phyloP scores from a whole-genome alignment of 2,797 vertebrate species.

The Psittacula derbiana region DNA sequence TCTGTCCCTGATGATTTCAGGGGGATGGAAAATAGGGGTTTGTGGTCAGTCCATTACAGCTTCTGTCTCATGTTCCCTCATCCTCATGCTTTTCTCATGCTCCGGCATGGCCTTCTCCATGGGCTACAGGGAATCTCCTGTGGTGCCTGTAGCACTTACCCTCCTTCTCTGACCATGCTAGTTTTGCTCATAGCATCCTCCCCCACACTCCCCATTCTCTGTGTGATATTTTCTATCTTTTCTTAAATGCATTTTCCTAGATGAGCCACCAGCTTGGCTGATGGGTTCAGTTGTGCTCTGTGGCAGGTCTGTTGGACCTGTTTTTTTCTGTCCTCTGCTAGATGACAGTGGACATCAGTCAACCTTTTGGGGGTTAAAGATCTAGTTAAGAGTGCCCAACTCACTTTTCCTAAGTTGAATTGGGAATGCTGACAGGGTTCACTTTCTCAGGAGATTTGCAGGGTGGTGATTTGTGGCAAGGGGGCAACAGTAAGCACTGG shows the following conservation, averaged over 20 bases:
- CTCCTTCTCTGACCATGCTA: background rate
- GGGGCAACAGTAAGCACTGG: background rate
- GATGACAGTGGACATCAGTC: background rate
- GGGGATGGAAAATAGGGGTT: background rate
- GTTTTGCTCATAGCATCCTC: background rate
- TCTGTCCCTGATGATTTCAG: background rate
- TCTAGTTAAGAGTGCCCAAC: background rate
- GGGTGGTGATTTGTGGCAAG: background rate
- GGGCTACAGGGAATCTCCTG: background rate
- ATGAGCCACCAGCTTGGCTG: background rate
- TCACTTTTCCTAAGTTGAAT: background rate
- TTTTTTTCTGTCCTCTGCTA: background rate
- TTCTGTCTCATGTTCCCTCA: background rate
- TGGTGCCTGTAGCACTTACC: background rate
- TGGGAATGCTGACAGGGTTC: background rate
- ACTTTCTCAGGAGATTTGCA: background rate
- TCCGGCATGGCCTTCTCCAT: fast-evolving
- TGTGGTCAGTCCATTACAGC: background rate
- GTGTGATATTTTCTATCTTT: background rate
- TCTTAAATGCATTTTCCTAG: background rate
- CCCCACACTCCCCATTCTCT: background rate
- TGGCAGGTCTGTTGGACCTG: background rate
- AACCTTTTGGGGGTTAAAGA: background rate
- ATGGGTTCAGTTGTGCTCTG: background rate
- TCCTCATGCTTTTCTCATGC: fast-evolving